Base-by-base conservation (phyloP, 2,888 invertebrate genomes). In the Hydrotaea cyrtoneurina region DNA sequence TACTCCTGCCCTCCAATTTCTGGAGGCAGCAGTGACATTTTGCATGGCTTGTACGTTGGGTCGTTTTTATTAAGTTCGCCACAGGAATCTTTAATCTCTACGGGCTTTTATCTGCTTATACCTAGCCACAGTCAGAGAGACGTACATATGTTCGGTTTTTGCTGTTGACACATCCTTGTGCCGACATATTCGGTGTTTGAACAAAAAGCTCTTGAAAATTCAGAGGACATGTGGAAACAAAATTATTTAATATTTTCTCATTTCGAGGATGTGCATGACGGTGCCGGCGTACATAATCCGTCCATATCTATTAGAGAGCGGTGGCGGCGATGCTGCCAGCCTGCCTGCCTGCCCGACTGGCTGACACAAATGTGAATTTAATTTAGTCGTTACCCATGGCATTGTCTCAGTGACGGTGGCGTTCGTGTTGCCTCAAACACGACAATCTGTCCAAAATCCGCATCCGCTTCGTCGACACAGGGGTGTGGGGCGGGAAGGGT, bases 61-160 rank as follows among this genome's bases (percentile, higher is more conserved):
- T 83, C 82, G 88, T 90, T 90, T 89, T 91, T 91, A 91, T 92
- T 90, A 91, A 91, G 90, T 90, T 92, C 92, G 87, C 92, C 91
- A 89, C 92, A 89, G 91, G 92, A 91, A 91, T 89, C 90, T 90
- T 91, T 91, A 92, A 92, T 91, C 91, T 91, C 85, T 77, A 81
- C 57, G 78, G 81, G 74, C 76, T 83, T 78, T 21, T 69, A 72
- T 82, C 79, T 76, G 69, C 53, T 62, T 78, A 74, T 31, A 62
- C 62, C 62, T 11, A 10, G 21, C 19, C 21, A 26, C 23, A 13
- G 23, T 1, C 62, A 17, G 15, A 17, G 17, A 31, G 0, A 15
- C n/a, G 50, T 50, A 39, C 78, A 73, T 66, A 83, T 31, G 31
- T 4, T 31, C 26, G 64, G 69, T 77, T 31, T 31, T 69, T 69